Conservation (phyloP, 2,113 vertebrate species). For the Aleadryas rufinucha region DNA sequence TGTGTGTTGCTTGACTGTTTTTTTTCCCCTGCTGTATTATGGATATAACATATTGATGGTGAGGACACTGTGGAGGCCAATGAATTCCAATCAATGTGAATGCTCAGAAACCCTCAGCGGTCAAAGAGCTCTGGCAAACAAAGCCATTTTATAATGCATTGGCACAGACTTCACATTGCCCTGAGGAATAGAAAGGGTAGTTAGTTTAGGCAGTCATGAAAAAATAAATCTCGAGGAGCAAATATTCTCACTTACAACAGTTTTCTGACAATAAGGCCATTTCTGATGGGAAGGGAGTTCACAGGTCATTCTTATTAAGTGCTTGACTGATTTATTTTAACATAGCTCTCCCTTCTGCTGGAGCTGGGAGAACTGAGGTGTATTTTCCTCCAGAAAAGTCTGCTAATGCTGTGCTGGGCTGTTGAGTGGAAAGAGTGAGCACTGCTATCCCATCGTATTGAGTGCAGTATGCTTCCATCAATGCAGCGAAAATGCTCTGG, state of each 20-base stretch:
- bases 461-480: background rate
- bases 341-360: background rate
- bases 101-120: background rate
- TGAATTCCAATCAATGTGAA: constrained; percentile 3
- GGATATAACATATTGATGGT: background rate
- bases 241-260: constrained; percentile 30
- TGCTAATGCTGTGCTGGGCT: background rate
- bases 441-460: background rate
- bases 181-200: background rate
- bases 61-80: background rate
- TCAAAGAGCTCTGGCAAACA: constrained; percentile 4
- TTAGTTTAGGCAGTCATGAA: background rate
- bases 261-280: constrained; percentile 17
- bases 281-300: constrained; percentile 33
- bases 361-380: background rate
- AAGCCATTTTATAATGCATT: background rate
- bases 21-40: background rate
- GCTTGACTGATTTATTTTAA: constrained; percentile 48
- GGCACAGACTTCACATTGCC: background rate
- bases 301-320: constrained; percentile 53
- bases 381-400: background rate
- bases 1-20: background rate
- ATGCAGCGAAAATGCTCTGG: accelerated
- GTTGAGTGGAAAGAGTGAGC: background rate
- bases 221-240: constrained; percentile 16